phyloP scores from a whole-genome alignment of 2,113 vertebrate genomes.

The Pachycephala philippinensis region DNA sequence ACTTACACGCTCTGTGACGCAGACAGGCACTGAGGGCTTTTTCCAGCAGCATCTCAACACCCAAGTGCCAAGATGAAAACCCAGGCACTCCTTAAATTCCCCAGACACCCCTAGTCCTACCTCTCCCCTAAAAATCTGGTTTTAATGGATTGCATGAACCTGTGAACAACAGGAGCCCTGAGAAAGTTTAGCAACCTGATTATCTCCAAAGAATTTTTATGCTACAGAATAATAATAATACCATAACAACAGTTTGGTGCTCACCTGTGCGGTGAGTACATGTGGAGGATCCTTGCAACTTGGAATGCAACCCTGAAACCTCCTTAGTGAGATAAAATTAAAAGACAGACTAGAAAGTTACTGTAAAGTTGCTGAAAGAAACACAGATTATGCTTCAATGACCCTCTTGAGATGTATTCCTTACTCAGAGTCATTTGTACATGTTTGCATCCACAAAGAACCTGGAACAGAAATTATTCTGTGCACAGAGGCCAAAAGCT shows the following conservation, averaged over 20 bases:
- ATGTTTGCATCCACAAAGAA: background rate
- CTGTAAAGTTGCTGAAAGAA: background rate
- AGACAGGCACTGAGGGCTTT: background rate
- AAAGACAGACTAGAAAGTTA: background rate
- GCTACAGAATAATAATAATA: background rate
- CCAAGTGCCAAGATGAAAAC: background rate
- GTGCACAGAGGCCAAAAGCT: background rate
- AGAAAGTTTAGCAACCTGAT: background rate
- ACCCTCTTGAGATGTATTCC: background rate
- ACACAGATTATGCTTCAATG: background rate
- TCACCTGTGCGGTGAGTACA: background rate
- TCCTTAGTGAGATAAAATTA: background rate
- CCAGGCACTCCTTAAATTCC: background rate
- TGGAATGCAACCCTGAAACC: background rate
- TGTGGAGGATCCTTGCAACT: background rate
- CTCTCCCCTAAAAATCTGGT: background rate
- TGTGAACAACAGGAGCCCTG: background rate
- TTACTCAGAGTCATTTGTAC: background rate
- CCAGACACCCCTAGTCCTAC: background rate
- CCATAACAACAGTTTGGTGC: background rate
- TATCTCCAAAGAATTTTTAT: background rate
- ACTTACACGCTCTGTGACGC: accelerated
- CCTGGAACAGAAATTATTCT: background rate
- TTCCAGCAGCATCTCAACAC: background rate
- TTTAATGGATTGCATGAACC: background rate